A percentile compares a stretch with the other conserved stretches of the same genome.
Conservation (phyloP, 2,113 vertebrate genomes). For the Ciconia maguari region DNA sequence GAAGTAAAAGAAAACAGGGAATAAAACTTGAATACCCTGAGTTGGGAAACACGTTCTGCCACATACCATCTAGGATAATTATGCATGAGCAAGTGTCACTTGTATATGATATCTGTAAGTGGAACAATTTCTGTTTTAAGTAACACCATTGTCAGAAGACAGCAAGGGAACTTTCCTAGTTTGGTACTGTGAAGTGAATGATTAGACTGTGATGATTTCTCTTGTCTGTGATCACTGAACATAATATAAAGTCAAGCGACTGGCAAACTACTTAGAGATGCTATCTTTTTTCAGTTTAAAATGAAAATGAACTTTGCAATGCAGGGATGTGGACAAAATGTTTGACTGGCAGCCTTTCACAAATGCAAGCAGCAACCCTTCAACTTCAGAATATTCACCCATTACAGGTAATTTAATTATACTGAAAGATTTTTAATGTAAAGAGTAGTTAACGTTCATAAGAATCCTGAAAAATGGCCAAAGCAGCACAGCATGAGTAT, state of each 20-base stretch:
- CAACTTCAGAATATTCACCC: not conserved
- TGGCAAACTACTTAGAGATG: not conserved
- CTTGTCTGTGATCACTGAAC: not conserved
- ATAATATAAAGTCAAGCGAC: not conserved
- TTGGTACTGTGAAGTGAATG: not conserved
- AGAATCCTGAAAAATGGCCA: not conserved
- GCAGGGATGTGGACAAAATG: not conserved
- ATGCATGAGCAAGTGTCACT: slow-evolving; percentile 1
- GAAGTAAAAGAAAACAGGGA: not conserved
- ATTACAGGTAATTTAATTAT: not conserved
- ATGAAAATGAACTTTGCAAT: not conserved
- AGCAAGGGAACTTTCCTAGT: not conserved
- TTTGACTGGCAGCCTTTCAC: not conserved
- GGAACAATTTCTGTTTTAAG: not conserved
- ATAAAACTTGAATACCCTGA: not conserved
- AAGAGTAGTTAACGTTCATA: not conserved
- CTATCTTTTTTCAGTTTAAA: not conserved
- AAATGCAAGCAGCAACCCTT: not conserved
- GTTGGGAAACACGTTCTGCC: not conserved
- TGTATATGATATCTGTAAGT: not conserved
- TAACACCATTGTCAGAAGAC: not conserved
- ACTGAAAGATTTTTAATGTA: not conserved
- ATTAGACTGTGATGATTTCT: not conserved
- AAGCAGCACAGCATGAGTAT: not conserved
- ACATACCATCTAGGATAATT: not conserved